Evolutionary conservation across 2,797 vertebrate species (phyloP).

Genomic region (Merluccius polli): DNA sequence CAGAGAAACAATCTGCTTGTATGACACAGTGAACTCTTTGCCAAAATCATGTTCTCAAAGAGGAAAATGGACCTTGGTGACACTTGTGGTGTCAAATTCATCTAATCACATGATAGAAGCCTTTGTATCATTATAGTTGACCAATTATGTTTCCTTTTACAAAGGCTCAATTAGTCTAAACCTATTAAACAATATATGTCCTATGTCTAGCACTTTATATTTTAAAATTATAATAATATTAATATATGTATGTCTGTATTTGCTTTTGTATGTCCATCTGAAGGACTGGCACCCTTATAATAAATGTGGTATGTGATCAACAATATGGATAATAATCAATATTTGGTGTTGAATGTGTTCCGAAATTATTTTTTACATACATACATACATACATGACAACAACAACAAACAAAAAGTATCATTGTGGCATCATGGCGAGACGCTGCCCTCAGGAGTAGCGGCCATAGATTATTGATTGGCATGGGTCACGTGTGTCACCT

Average conservation of each 20-base stretch:
- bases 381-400: too few species aligned
- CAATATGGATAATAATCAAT: conserved; percentile 35
- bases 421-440: too few species aligned
- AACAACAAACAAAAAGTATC: too few species aligned
- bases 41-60: neutral
- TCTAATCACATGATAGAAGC: conserved; percentile 40
- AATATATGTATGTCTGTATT: conserved; percentile 14
- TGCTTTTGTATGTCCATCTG: conserved; percentile 42
- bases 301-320: conserved; percentile 36
- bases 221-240: conserved; percentile 54
- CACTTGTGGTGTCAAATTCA: conserved; percentile 39
- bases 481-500: neutral
- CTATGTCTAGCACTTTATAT: conserved; percentile 72
- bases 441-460: neutral
- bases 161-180: conserved; percentile 13
- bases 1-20: conserved; percentile 80
- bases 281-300: conserved; percentile 15
- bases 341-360: neutral
- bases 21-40: conserved; percentile 76
- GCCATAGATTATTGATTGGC: neutral
- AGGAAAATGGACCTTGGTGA: conserved; percentile 41
- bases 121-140: conserved; percentile 43
- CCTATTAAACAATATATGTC: conserved; percentile 38
- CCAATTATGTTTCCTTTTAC: conserved; percentile 42
- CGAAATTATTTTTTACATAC: too few species aligned